Conservation (phyloP, 2,113 vertebrate genomes). For the Podarcis raffonei region DNA sequence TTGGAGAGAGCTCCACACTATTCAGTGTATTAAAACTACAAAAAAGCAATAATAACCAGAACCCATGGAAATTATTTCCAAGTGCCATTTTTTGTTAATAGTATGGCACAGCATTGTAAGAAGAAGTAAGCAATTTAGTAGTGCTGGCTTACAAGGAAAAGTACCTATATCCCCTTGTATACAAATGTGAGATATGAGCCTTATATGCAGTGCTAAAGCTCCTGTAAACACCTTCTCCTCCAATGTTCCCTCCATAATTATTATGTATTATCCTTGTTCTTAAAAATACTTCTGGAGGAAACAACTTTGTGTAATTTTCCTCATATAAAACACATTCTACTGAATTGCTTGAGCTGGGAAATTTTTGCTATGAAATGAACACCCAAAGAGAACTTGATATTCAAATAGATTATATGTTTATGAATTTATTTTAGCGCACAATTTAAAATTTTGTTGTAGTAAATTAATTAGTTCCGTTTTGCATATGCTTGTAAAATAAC, state of each 20-base stretch:
- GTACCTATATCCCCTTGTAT: not conserved
- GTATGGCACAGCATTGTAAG: not conserved
- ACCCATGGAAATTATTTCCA: conserved; percentile 27
- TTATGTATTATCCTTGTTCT: not conserved
- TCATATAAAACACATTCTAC: not conserved
- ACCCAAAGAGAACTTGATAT: not conserved
- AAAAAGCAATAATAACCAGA: conserved; percentile 14
- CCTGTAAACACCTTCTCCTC: not conserved
- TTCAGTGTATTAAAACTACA: not conserved
- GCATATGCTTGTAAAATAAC: not conserved
- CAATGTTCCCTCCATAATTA: not conserved
- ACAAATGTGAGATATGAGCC: not conserved
- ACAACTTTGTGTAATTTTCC: not conserved
- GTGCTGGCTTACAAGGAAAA: conserved; percentile 1
- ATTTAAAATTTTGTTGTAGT: too few relatives aligned
- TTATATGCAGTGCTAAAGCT: too few relatives aligned
- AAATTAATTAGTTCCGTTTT: too few relatives aligned
- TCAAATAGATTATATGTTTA: too few relatives aligned
- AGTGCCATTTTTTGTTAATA: not conserved
- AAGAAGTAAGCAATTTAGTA: not conserved
- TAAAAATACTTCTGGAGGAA: not conserved
- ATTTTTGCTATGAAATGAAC: not conserved
- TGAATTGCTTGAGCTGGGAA: not conserved
- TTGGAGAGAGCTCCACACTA: not conserved
- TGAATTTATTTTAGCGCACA: too few relatives aligned